phyloP scores from a whole-genome alignment of 2,888 invertebrate species.

The Noctua janthe region DNA sequence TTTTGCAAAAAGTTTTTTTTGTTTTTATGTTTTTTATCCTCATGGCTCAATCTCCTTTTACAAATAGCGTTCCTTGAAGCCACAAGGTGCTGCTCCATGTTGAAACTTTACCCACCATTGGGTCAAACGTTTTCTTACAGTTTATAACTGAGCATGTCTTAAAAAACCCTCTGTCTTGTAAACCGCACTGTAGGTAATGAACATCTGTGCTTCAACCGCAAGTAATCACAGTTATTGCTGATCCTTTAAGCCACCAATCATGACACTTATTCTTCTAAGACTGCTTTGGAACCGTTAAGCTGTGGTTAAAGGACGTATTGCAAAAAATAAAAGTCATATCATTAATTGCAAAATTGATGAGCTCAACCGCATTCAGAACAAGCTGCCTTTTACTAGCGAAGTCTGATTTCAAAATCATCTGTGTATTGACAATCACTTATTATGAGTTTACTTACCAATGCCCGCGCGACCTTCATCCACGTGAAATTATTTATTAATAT shows the following conservation, averaged over 20 bases:
- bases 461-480: too few relatives aligned
- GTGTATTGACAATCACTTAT: background rate
- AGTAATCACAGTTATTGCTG: constrained; percentile 68
- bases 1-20: too few relatives aligned
- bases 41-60: constrained; percentile 3
- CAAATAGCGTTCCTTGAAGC: background rate
- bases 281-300: constrained; percentile 9
- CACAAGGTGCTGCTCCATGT: background rate
- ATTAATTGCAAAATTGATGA: constrained; percentile 7
- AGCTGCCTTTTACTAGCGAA: background rate
- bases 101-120: constrained; percentile 5
- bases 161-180: constrained; percentile 10
- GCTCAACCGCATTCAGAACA: background rate
- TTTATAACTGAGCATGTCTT: background rate
- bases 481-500: too few relatives aligned
- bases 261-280: constrained; percentile 37
- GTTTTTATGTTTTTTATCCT: too few relatives aligned
- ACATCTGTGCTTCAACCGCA: constrained; percentile 67
- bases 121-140: constrained; percentile 17
- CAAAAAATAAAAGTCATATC: constrained; percentile 21
- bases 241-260: constrained; percentile 63
- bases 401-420: constrained; percentile 1
- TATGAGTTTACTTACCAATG: too few relatives aligned
- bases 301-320: constrained; percentile 25
- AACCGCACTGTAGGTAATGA: constrained; percentile 58